These are phyloP conservation scores for Paracentrotus lividus DNA, from an alignment of 53 echinoderm and acorn worm genomes.

Conservation along the genomic window DNA sequence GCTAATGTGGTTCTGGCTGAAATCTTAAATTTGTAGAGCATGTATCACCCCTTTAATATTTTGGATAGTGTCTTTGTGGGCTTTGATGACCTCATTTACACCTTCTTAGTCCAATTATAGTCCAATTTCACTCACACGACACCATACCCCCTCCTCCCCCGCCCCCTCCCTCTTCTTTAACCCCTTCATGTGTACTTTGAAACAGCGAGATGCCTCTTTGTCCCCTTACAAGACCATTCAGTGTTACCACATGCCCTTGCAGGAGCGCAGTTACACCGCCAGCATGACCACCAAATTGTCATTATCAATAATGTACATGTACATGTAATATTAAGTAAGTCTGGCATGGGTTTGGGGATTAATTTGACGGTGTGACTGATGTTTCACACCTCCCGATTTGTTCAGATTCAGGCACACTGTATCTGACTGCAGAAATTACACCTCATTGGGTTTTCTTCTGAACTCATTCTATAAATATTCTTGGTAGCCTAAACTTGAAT, in stretches of 20 bases:
- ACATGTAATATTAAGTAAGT: too few relatives aligned
- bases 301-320: too few relatives aligned
- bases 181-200: slow-evolving; percentile 34
- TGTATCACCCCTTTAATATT: neutral
- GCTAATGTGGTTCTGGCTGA: too few relatives aligned
- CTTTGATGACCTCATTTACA: slow-evolving; percentile 6
- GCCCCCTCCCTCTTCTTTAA: neutral
- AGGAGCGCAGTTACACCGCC: too few relatives aligned
- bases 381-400: neutral
- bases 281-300: too few relatives aligned
- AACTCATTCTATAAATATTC: neutral
- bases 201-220: slow-evolving; percentile 7
- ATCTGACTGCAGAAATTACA: neutral
- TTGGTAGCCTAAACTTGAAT: neutral
- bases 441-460: neutral
- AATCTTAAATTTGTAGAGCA: too few relatives aligned
- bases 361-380: too few relatives aligned
- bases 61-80: neutral
- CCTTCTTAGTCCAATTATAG: neutral
- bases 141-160: too few relatives aligned
- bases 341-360: too few relatives aligned
- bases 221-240: neutral
- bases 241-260: neutral
- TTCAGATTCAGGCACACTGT: too few relatives aligned
- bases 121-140: neutral